Evolutionary conservation across 2,797 vertebrate genomes (phyloP).

Genomic region (Gastrophryne carolinensis): DNA sequence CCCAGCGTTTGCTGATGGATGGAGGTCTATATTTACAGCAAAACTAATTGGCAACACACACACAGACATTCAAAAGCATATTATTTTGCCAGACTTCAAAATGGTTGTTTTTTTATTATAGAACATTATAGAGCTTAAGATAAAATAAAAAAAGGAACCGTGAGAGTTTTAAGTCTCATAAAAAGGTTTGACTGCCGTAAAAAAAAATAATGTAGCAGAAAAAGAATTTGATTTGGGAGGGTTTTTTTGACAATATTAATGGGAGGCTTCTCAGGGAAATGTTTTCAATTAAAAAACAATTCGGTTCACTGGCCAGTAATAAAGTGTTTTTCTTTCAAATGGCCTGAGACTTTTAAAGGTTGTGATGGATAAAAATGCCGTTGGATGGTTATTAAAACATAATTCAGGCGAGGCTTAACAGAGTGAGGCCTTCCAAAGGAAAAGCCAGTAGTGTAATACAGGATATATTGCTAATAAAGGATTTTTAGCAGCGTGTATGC

Average conservation of each 20-base stretch:
- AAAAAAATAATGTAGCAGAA: constrained; percentile 72
- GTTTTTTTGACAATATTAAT: constrained; percentile 74
- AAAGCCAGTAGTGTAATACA: constrained; percentile 37
- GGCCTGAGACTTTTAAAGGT: constrained; percentile 62
- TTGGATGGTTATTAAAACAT: constrained; percentile 62
- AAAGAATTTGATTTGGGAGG: constrained; percentile 73
- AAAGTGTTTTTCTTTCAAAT: constrained; percentile 66
- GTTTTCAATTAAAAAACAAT: constrained; percentile 81
- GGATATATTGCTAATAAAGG: constrained; percentile 36
- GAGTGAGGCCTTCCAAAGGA: constrained; percentile 52
- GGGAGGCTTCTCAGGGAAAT: constrained; percentile 72
- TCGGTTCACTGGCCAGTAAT: constrained; percentile 68
- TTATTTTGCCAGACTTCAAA: constrained; percentile 80
- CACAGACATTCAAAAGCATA: constrained; percentile 80
- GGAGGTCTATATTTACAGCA: constrained; percentile 94
- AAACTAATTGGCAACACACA: constrained; percentile 98
- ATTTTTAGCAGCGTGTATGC: not conserved
- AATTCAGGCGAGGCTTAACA: constrained; percentile 64
- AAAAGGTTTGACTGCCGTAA: constrained; percentile 73
- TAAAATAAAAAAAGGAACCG: constrained; percentile 74
- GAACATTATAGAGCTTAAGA: constrained; percentile 75
- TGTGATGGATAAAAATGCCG: constrained; percentile 62
- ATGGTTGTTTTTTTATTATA: constrained; percentile 68
- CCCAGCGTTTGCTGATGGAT: constrained; percentile 98
- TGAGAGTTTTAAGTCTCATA: constrained; percentile 81